A percentile compares a stretch with the other conserved stretches of the same genome.
These are phyloP conservation scores for Chironomus tentans DNA, from an alignment of 2,888 invertebrate species.

Conservation along the genomic window DNA sequence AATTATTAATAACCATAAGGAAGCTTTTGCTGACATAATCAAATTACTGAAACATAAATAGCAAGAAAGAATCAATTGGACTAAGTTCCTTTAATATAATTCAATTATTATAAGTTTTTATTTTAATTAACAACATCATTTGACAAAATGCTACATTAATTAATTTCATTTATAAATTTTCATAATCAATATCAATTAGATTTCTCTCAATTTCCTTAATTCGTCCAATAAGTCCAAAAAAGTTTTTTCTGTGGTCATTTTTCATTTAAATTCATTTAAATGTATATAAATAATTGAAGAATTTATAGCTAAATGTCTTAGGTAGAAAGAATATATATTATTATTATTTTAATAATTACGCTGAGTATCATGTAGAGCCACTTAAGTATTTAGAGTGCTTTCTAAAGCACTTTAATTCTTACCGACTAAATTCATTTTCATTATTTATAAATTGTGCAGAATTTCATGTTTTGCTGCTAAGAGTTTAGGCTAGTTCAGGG, in stretches of 20 bases:
- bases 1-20: too few relatives aligned
- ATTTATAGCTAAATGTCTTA: neutral
- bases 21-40: too few relatives aligned
- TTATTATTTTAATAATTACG: neutral
- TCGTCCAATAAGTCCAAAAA: neutral
- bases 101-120: neutral
- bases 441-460: slow-evolving; percentile 6
- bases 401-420: neutral
- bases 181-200: too few relatives aligned
- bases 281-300: neutral
- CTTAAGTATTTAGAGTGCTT: slow-evolving; percentile 9
- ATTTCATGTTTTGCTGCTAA: slow-evolving; percentile 2
- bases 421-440: neutral
- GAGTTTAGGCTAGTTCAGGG: neutral
- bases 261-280: neutral
- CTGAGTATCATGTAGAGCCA: slow-evolving; percentile 8
- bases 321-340: neutral
- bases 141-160: neutral
- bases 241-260: neutral
- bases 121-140: neutral
- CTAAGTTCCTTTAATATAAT: too few relatives aligned
- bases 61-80: too few relatives aligned
- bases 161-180: neutral
- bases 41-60: too few relatives aligned
- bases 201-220: too few relatives aligned